Evolutionary conservation across 2,113 vertebrate genomes (phyloP).

Genomic region (Apeltes quadracus): DNA sequence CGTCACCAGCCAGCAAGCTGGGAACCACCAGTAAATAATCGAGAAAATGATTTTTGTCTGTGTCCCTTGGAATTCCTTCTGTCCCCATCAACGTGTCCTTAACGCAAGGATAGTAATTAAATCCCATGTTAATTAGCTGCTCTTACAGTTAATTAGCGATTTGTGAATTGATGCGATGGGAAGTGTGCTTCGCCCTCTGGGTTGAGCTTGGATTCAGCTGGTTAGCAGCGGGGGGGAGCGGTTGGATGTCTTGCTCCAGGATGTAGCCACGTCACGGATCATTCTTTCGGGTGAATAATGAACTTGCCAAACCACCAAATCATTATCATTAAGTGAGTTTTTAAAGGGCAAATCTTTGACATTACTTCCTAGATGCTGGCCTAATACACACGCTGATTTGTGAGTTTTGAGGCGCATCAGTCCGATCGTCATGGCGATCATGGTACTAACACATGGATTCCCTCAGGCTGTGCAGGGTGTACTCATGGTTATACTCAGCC

Average conservation of each 20-base stretch:
- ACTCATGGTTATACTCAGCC: no score
- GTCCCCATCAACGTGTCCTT: conserved; percentile 13
- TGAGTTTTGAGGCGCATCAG: background rate
- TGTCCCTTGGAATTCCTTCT: conserved; percentile 27
- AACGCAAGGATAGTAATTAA: conserved; percentile 35
- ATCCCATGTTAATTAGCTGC: conserved; percentile 40
- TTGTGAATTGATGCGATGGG: conserved; percentile 17
- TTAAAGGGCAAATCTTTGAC: background rate
- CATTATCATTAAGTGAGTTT: background rate
- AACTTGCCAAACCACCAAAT: background rate
- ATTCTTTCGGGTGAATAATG: background rate
- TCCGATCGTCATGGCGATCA: conserved; percentile 21
- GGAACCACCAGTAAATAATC: conserved; percentile 30
- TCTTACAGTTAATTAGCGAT: conserved; percentile 26
- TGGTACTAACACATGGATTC: background rate
- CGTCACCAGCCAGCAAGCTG: conserved; percentile 33
- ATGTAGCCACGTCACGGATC: background rate
- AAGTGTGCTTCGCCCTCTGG: conserved; percentile 8
- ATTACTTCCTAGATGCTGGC: background rate
- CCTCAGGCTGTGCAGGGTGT: background rate
- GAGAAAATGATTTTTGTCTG: conserved; percentile 24
- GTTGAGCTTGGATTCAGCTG: conserved; percentile 22
- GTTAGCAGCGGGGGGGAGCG: background rate
- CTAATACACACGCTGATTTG: background rate
- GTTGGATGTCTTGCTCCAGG: conserved; percentile 10